phyloP scores from a whole-genome alignment of 2,888 invertebrate species.

The Macrostomum cliftonense region DNA sequence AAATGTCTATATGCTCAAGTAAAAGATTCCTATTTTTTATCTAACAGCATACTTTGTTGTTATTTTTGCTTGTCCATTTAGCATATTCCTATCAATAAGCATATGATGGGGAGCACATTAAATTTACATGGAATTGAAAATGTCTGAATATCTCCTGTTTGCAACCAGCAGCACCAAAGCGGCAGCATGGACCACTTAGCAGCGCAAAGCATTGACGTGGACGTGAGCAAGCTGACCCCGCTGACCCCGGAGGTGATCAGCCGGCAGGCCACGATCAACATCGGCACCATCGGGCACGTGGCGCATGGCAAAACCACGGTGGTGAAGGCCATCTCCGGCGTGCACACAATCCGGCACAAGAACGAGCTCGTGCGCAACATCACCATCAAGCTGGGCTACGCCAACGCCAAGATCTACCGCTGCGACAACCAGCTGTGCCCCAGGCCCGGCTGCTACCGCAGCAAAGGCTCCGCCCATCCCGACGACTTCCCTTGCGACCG shows the following conservation, averaged over 20 bases:
- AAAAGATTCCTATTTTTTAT: too few relatives aligned
- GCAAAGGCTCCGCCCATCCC: constrained; percentile 84
- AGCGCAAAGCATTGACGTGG: too few relatives aligned
- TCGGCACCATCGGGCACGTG: constrained; percentile 97
- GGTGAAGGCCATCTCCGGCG: constrained; percentile 94
- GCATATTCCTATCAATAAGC: too few relatives aligned
- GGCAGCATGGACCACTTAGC: too few relatives aligned
- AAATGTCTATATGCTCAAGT: too few relatives aligned
- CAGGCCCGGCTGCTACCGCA: constrained; percentile 79
- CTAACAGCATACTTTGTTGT: too few relatives aligned
- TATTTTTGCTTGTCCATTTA: too few relatives aligned
- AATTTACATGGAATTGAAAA: too few relatives aligned
- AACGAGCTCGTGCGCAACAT: constrained; percentile 97
- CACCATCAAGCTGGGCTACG: constrained; percentile 82
- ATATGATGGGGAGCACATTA: too few relatives aligned
- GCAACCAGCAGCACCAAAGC: too few relatives aligned
- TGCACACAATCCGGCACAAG: constrained; percentile 95
- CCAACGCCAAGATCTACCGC: constrained; percentile 66
- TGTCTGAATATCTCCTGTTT: too few relatives aligned
- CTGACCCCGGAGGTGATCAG: constrained; percentile 93
- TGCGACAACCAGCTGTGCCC: constrained; percentile 88
- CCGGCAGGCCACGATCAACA: constrained; percentile 95
- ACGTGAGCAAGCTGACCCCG: constrained; percentile 51
- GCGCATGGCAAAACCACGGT: constrained; percentile 98
- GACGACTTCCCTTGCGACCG: constrained; percentile 82